phyloP scores from a whole-genome alignment of 2,797 vertebrate species.

The Orientallactaga sibirica region DNA sequence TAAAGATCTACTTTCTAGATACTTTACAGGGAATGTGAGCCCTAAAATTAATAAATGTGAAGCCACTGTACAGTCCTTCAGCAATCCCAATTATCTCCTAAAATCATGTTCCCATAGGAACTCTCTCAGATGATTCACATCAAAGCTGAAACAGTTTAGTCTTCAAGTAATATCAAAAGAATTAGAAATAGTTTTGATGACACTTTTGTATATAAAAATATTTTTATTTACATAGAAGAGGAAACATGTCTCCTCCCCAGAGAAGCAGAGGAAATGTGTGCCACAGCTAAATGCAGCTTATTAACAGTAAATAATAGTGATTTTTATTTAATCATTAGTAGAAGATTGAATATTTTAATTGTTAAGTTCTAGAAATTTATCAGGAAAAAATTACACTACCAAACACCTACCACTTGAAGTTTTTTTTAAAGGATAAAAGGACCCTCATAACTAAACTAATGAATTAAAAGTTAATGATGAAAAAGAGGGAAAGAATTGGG shows the following conservation, averaged over 20 bases:
- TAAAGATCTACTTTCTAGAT: slow-evolving; percentile 15
- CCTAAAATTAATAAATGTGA: slow-evolving; percentile 39
- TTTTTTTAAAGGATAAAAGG: slow-evolving; percentile 28
- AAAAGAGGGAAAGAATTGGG: background rate
- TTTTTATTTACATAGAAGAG: background rate
- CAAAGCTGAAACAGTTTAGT: slow-evolving; percentile 30
- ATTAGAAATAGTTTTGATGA: slow-evolving; percentile 32
- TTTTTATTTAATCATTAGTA: background rate
- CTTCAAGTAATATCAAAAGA: slow-evolving; percentile 11
- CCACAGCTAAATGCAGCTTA: background rate
- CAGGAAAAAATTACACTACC: background rate
- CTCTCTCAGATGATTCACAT: slow-evolving; percentile 12
- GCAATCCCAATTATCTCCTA: slow-evolving; percentile 4
- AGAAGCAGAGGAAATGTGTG: background rate
- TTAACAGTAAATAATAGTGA: slow-evolving; percentile 12
- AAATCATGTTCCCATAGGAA: background rate
- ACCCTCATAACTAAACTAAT: slow-evolving; percentile 28
- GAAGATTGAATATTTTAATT: too few species aligned
- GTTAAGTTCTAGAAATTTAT: background rate
- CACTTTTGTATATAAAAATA: slow-evolving; percentile 32
- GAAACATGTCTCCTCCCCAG: background rate
- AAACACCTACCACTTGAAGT: background rate
- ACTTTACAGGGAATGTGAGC: background rate
- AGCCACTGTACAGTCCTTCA: background rate
- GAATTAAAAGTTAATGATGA: slow-evolving; percentile 16